Evolutionary conservation across 2,888 invertebrate species (phyloP).

Genomic region (Oeneis ivallda): DNA sequence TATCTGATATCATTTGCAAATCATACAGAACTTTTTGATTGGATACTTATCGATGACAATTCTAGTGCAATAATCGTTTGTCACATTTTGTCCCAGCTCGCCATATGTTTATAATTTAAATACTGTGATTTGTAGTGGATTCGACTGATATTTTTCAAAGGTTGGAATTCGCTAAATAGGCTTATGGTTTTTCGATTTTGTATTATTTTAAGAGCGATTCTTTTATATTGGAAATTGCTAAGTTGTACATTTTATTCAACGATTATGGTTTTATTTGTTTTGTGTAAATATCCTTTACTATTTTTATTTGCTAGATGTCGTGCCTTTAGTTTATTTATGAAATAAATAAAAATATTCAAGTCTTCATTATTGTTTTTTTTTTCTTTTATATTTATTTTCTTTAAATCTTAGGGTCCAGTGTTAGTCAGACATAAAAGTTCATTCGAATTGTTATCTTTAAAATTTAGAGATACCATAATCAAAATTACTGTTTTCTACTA

Average conservation of each 20-base stretch:
- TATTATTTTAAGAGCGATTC: slow-evolving; percentile 40
- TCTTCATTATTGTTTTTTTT: slow-evolving; percentile 61
- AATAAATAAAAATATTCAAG: slow-evolving; percentile 71
- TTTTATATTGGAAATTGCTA: slow-evolving; percentile 61
- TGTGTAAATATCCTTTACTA: slow-evolving; percentile 74
- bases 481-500: slow-evolving; percentile 42
- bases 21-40: slow-evolving; percentile 58
- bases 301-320: slow-evolving; percentile 69
- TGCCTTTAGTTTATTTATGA: slow-evolving; percentile 77
- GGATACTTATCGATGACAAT: slow-evolving; percentile 39
- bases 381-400: slow-evolving; percentile 40
- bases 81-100: slow-evolving; percentile 39
- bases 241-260: slow-evolving; percentile 76
- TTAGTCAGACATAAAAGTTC: slow-evolving; percentile 43
- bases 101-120: slow-evolving; percentile 52
- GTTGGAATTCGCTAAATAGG: slow-evolving; percentile 52
- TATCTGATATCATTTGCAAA: slow-evolving; percentile 73
- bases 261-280: slow-evolving; percentile 57
- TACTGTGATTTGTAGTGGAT: slow-evolving; percentile 59
- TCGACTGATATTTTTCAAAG: slow-evolving; percentile 63
- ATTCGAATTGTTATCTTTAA: not conserved
- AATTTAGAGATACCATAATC: not conserved
- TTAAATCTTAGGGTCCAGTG: slow-evolving; percentile 58
- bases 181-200: slow-evolving; percentile 37
- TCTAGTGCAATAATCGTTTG: slow-evolving; percentile 57